phyloP scores from a whole-genome alignment of 2,888 invertebrate species.

The Dendrolimus houi region DNA sequence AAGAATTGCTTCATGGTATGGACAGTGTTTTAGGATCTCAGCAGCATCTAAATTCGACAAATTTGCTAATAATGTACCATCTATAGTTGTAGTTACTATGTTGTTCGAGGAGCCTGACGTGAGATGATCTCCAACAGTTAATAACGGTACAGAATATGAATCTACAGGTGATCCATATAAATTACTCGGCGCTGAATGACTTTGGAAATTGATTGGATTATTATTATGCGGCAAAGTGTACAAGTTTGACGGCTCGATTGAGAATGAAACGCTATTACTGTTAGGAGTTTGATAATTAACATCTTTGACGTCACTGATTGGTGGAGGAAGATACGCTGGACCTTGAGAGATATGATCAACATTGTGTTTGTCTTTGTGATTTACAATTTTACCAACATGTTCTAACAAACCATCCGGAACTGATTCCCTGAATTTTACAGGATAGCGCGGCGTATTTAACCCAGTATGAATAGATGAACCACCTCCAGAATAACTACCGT shows the following conservation, averaged over 20 bases:
- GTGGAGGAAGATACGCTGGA: slow-evolving; percentile 79
- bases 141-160: slow-evolving; percentile 69
- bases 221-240: slow-evolving; percentile 70
- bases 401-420: slow-evolving; percentile 83
- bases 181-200: slow-evolving; percentile 33
- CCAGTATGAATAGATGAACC: slow-evolving; percentile 55
- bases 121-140: slow-evolving; percentile 68
- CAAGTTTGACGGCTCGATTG: slow-evolving; percentile 66
- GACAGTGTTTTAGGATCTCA: slow-evolving; percentile 67
- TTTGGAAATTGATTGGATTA: slow-evolving; percentile 66
- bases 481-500: slow-evolving; percentile 60
- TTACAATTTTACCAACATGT: slow-evolving; percentile 78
- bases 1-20: slow-evolving; percentile 69
- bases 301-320: slow-evolving; percentile 77
- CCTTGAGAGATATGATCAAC: slow-evolving; percentile 69
- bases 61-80: slow-evolving; percentile 55
- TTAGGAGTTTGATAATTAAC: slow-evolving; percentile 37
- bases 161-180: slow-evolving; percentile 64
- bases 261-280: slow-evolving; percentile 45
- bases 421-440: slow-evolving; percentile 84
- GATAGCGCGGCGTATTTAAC: slow-evolving; percentile 70
- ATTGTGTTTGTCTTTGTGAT: slow-evolving; percentile 78
- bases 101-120: slow-evolving; percentile 59
- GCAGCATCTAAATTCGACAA: slow-evolving; percentile 58
- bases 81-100: slow-evolving; percentile 51